Evolutionary conservation across 2,797 vertebrate genomes (phyloP).

Genomic region (Florisuga fusca): DNA sequence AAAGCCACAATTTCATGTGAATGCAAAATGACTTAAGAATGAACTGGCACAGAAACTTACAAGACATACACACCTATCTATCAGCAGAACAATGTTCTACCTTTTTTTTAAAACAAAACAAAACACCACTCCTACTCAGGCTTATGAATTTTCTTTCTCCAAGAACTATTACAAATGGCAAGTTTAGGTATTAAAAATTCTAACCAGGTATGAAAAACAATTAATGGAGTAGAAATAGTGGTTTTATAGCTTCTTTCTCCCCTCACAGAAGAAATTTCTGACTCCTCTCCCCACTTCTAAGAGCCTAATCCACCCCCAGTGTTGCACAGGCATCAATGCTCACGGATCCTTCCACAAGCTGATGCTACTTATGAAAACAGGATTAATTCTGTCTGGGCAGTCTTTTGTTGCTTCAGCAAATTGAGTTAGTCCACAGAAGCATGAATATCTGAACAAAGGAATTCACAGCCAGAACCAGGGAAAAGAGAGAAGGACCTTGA

Average conservation of each 20-base stretch:
- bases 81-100: not conserved
- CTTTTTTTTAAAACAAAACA: not conserved
- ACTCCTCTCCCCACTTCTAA: not conserved
- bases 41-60: not conserved
- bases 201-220: not conserved
- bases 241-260: not conserved
- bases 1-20: not conserved
- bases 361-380: not conserved
- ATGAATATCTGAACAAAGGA: not conserved
- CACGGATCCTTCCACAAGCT: not conserved
- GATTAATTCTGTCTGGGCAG: not conserved
- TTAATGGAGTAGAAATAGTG: not conserved
- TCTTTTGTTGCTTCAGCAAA: not conserved
- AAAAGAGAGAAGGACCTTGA: not conserved
- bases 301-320: not conserved
- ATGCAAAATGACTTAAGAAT: not conserved
- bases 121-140: not conserved
- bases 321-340: not conserved
- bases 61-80: not conserved
- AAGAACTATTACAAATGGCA: not conserved
- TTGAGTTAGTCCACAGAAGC: not conserved
- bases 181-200: not conserved
- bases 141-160: not conserved
- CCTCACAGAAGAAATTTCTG: accelerated
- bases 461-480: not conserved